Evolutionary conservation across 2,888 invertebrate species (phyloP).

Genomic region (Tortrix viridana): DNA sequence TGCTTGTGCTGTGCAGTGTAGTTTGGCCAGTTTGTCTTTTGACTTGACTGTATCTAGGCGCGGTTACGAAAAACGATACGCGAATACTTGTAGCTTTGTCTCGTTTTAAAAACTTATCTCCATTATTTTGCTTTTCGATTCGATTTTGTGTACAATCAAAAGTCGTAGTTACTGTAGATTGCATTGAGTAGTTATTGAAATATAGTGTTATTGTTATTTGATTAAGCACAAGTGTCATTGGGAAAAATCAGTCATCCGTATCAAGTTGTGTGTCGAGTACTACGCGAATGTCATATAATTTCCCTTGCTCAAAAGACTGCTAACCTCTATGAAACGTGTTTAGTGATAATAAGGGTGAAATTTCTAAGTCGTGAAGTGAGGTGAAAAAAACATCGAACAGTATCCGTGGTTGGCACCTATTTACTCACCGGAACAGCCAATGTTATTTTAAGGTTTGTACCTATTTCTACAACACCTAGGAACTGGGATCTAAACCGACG

Average conservation of each 20-base stretch:
- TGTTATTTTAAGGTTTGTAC: conserved; percentile 79
- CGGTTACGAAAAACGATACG: conserved; percentile 56
- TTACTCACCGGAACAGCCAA: conserved; percentile 75
- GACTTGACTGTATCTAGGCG: conserved; percentile 49
- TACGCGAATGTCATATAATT: conserved; percentile 55
- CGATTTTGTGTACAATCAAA: conserved; percentile 56
- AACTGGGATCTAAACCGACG: conserved; percentile 34
- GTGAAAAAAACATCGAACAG: conserved; percentile 51
- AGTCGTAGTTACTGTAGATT: conserved; percentile 46
- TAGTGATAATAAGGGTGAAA: conserved; percentile 44
- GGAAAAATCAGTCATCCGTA: conserved; percentile 68
- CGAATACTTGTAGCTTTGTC: conserved; percentile 58
- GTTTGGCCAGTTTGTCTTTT: conserved; percentile 42
- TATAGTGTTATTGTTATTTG: conserved; percentile 53
- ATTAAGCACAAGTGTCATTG: conserved; percentile 68
- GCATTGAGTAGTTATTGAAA: conserved; percentile 53
- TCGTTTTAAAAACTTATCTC: conserved; percentile 42
- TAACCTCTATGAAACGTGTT: conserved; percentile 47
- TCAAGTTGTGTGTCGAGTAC: conserved; percentile 61
- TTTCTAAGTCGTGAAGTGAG: conserved; percentile 46
- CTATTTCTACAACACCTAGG: conserved; percentile 47
- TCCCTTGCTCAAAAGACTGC: conserved; percentile 47
- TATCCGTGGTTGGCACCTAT: conserved; percentile 65
- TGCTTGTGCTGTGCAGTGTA: conserved; percentile 54
- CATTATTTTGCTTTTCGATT: conserved; percentile 52